Conservation (phyloP, 2,888 invertebrate genomes). For the Micoletzkya japonica region DNA sequence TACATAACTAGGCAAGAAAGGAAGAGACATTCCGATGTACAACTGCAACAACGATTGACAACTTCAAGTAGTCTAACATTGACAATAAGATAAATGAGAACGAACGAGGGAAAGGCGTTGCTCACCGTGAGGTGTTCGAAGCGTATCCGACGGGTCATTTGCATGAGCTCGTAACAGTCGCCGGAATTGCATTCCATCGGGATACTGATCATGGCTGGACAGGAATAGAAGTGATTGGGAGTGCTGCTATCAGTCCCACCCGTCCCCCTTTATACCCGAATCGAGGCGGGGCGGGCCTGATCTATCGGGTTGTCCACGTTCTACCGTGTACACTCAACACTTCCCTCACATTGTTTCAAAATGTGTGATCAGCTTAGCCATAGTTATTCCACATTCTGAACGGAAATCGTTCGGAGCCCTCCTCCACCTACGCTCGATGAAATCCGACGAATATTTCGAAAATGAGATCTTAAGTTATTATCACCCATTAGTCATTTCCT, state of each 20-base stretch:
- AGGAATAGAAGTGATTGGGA: neutral
- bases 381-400: too few species aligned
- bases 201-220: constrained; percentile 28
- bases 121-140: neutral
- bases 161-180: constrained; percentile 23
- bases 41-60: constrained; percentile 13
- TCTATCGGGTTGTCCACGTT: constrained; percentile 20
- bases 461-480: too few species aligned
- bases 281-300: constrained; percentile 21
- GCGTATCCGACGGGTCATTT: constrained; percentile 4
- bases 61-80: neutral
- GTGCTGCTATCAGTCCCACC: neutral
- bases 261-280: constrained; percentile 21
- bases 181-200: constrained; percentile 20
- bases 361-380: too few species aligned
- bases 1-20: too few species aligned
- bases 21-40: too few species aligned
- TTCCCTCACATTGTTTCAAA: constrained; percentile 9
- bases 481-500: too few species aligned
- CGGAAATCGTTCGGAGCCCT: too few species aligned
- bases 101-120: too few species aligned
- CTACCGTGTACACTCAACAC: constrained; percentile 12
- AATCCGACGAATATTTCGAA: too few species aligned
- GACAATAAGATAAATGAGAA: too few species aligned
- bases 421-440: too few species aligned